A percentile compares a stretch with the other conserved stretches of the same genome.
Evolutionary conservation across 2,113 vertebrate species (phyloP).

Genomic region (Eclectus roratus): DNA sequence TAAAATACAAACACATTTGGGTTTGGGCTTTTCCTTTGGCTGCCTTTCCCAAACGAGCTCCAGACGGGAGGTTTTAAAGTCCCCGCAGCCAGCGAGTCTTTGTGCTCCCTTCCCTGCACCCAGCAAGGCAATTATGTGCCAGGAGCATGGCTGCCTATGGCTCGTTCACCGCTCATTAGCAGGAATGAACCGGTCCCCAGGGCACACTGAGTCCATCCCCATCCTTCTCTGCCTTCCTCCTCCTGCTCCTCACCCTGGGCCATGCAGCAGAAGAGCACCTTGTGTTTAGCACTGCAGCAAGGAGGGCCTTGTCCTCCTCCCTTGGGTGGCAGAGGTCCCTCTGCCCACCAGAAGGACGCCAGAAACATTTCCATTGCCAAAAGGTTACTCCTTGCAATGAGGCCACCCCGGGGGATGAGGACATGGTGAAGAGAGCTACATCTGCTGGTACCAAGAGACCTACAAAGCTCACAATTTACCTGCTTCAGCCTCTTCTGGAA

Average conservation of each 20-base stretch:
- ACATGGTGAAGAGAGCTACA: background rate
- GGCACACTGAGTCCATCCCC: background rate
- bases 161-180: slow-evolving; percentile 46
- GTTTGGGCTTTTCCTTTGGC: background rate
- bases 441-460: background rate
- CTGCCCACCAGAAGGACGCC: background rate
- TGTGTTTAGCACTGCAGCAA: rapidly evolving
- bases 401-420: background rate
- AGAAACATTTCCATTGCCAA: background rate
- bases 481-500: background rate
- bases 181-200: background rate
- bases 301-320: background rate
- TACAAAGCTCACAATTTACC: background rate
- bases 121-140: slow-evolving; percentile 50
- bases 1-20: background rate
- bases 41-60: slow-evolving; percentile 53
- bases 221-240: background rate
- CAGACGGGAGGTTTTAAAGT: slow-evolving; percentile 49
- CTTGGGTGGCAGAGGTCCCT: background rate
- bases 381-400: background rate
- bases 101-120: background rate
- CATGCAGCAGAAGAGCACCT: background rate
- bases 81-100: slow-evolving; percentile 2
- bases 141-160: background rate
- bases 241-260: background rate